Conservation (phyloP, 2,797 vertebrate genomes). For the Gallinago stenura region DNA sequence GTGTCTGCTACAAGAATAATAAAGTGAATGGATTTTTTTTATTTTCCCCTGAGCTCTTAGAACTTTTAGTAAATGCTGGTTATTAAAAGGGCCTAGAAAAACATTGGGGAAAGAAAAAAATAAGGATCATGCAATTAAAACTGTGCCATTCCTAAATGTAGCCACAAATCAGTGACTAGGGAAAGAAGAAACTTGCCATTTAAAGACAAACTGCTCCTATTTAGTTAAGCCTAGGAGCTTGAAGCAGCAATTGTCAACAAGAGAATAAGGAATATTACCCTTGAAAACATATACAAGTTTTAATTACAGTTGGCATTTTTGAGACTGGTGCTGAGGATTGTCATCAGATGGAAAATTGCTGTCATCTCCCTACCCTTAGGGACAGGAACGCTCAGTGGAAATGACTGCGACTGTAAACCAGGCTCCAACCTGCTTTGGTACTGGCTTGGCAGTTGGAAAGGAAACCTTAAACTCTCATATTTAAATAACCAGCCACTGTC, state of each 20-base stretch:
- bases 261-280: constrained; percentile 23
- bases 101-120: fast-evolving
- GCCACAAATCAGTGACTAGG: neutral
- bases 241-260: constrained; percentile 1
- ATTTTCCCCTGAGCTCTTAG: neutral
- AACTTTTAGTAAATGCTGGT: neutral
- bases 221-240: neutral
- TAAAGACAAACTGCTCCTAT: constrained; percentile 21
- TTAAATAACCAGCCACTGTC: neutral
- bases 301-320: constrained; percentile 44
- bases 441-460: neutral
- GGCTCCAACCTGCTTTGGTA: neutral
- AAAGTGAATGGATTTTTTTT: neutral
- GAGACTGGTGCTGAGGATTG: neutral
- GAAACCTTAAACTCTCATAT: neutral
- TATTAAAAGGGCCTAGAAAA: constrained; percentile 12
- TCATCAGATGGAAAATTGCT: neutral
- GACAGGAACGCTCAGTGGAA: neutral
- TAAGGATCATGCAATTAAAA: neutral
- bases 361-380: neutral
- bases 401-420: neutral
- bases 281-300: constrained; percentile 8
- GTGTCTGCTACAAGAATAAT: neutral
- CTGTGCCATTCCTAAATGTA: neutral
- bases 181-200: neutral